Evolutionary conservation across 2,113 vertebrate species (phyloP).

Genomic region (Zapornia atra): DNA sequence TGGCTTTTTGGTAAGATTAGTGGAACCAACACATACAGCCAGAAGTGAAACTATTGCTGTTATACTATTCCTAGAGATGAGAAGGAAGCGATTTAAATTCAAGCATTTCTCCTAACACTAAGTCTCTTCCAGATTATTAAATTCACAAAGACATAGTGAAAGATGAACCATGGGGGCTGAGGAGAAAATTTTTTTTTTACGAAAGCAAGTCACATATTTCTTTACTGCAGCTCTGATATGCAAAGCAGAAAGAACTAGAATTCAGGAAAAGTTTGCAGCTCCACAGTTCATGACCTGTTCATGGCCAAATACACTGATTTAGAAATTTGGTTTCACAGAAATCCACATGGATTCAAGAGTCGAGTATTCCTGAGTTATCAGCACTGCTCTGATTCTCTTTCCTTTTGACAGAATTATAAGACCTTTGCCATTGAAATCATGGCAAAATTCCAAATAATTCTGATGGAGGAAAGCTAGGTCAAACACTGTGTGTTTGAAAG

Average conservation of each 20-base stretch:
- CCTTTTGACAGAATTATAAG: not conserved
- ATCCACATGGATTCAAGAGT: not conserved
- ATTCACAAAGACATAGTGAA: not conserved
- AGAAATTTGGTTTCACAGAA: not conserved
- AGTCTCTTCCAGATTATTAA: not conserved
- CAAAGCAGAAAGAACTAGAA: not conserved
- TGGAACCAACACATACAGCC: not conserved
- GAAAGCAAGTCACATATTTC: not conserved
- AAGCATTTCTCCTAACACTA: not conserved
- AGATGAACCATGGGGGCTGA: not conserved
- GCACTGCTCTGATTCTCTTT: not conserved
- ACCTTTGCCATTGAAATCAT: accelerated
- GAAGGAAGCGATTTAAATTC: not conserved
- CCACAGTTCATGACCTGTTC: not conserved
- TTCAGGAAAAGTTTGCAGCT: not conserved
- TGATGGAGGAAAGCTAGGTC: not conserved
- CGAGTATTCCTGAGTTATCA: not conserved
- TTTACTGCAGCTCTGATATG: not conserved
- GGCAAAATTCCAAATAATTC: not conserved
- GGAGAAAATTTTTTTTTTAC: not conserved
- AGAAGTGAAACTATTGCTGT: not conserved
- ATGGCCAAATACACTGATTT: not conserved
- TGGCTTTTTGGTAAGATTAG: not conserved
- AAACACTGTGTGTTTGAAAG: not conserved
- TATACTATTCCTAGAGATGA: not conserved